Evolutionary conservation across 2,797 vertebrate genomes (phyloP).

Genomic region (Bradypodion ventrale): DNA sequence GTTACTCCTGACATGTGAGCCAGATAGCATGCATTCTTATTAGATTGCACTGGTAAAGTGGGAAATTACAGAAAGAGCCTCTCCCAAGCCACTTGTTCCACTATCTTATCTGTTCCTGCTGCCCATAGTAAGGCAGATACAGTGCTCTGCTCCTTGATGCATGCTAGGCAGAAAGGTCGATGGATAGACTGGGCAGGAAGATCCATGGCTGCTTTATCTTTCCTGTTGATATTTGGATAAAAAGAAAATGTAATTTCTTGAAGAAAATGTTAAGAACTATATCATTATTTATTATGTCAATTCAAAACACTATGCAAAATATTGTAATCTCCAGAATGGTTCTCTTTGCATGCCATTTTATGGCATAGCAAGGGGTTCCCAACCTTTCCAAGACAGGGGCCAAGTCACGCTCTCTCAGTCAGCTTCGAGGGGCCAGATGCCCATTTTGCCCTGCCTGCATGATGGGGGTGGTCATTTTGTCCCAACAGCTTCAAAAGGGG

Average conservation of each 20-base stretch:
- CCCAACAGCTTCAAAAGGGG: no score
- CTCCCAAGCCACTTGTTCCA: neutral
- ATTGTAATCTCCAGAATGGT: no score
- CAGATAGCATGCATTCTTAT: neutral
- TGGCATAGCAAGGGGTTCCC: no score
- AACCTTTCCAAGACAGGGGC: no score
- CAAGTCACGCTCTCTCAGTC: no score
- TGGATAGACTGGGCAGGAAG: neutral
- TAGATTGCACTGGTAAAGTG: neutral
- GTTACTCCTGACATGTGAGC: neutral
- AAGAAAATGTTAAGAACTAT: no score
- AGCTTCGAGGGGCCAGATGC: no score
- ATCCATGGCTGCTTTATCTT: neutral
- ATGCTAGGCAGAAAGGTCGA: neutral
- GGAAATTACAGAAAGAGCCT: neutral
- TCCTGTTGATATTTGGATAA: neutral
- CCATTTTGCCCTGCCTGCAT: no score
- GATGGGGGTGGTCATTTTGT: no score
- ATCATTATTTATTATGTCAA: no score
- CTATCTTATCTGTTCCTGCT: neutral
- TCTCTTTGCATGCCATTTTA: no score
- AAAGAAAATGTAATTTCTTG: neutral
- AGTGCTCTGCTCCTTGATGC: neutral
- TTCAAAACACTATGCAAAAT: no score
- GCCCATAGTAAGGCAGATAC: neutral